Base-by-base conservation (phyloP, 1,140 invertebrate species). In the Helicoverpa zea region DNA sequence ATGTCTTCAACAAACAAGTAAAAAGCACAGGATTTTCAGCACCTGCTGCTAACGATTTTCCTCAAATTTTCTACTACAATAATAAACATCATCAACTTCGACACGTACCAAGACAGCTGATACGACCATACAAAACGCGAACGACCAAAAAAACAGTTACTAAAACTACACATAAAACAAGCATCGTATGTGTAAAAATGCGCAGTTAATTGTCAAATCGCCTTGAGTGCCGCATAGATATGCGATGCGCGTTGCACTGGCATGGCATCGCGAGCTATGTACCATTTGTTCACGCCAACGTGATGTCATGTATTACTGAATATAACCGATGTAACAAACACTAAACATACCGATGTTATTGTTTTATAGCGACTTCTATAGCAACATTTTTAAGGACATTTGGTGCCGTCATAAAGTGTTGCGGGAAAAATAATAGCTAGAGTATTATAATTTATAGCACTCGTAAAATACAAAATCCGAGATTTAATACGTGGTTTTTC, bases 161-260 rank as follows among this genome's bases (percentile, higher is more conserved):
- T 18, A n/a, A 0, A 23, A 47, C 47, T 35, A 13, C 11, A 47
- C 3, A 72, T 51, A 63, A 49, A 75, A 63, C 18, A 16, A 35
- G 73, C 16, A 63, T 23, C 11, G 58, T 77, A 51, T 61, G 73
- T 76, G 74, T 66, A 63, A 80, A 81, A 81, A 76, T 72, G 49
- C 78, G 79, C 29, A 72, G 78, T 82, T 81, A 63, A 80, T 64
- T 84, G 83, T 77, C 68, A 68, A 79, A 81, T 82, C 78, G 84
- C 88, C 88, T 88, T 90, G 88, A 87, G 74, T 77, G 54, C 58
- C 61, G 52, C 77, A 86, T 87, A 87, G 81, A 83, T 88, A 91
- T 90, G 86, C 88, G 83, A 83, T 80, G 81, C 88, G 86, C 88
- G 86, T 79, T 82, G 81, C 80, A 74, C 68, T 68, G 72, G 85